A percentile compares a stretch with the other conserved stretches of the same genome.
These are phyloP conservation scores for Antennarius maculatus DNA, from an alignment of 2,797 vertebrate species.

Conservation along the genomic window DNA sequence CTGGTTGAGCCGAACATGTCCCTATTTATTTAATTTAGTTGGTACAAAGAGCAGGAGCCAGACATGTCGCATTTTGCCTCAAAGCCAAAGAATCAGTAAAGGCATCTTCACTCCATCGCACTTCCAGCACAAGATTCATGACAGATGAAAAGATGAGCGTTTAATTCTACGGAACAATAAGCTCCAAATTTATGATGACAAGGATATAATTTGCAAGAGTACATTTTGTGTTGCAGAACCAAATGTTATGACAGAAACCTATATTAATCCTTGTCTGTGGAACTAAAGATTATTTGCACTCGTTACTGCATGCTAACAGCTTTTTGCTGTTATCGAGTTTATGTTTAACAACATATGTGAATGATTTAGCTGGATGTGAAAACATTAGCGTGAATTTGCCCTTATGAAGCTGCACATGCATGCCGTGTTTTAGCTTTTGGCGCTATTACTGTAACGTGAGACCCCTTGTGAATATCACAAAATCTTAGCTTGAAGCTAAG, in stretches of 20 bases:
- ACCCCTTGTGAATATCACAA: constrained; percentile 18
- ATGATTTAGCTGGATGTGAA: neutral
- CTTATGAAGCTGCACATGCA: constrained; percentile 28
- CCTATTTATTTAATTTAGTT: constrained; percentile 12
- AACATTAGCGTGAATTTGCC: constrained; percentile 59
- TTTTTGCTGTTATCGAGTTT: neutral
- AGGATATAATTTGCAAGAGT: neutral
- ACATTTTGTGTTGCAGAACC: neutral
- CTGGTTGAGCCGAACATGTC: constrained; percentile 3
- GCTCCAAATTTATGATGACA: neutral
- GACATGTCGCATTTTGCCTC: constrained; percentile 6
- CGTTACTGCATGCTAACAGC: neutral
- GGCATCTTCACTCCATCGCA: constrained; percentile 58
- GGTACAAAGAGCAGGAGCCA: constrained; percentile 43
- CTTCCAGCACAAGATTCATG: neutral
- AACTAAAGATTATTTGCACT: neutral
- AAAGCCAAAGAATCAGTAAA: constrained; percentile 30
- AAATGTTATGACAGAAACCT: neutral
- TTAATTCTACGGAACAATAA: no score
- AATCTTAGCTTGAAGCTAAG: constrained; percentile 6
- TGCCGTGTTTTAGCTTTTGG: constrained; percentile 32
- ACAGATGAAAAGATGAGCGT: neutral
- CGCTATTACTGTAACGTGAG: constrained; percentile 30
- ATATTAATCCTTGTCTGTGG: neutral
- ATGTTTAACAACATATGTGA: neutral